A percentile compares a stretch with the other conserved stretches of the same genome.
Conservation (phyloP, 2,113 vertebrate genomes). For the Ardeotis arabs region DNA sequence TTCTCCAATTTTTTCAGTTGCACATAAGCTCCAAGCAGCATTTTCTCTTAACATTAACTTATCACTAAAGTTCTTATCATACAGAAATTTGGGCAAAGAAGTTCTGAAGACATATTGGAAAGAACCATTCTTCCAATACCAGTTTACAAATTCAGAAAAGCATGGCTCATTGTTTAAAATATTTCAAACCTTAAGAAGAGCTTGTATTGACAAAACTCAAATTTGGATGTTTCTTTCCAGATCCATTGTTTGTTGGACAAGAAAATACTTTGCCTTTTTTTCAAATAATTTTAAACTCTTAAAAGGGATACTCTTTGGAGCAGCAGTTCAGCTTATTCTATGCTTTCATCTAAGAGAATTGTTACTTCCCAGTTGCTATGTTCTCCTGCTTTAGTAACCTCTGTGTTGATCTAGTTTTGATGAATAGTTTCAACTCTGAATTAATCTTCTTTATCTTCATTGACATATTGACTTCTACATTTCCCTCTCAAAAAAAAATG, state of each 20-base stretch:
- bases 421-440: background rate
- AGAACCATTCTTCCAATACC: background rate
- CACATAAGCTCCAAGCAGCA: background rate
- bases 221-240: background rate
- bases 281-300: background rate
- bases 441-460: background rate
- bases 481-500: background rate
- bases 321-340: background rate
- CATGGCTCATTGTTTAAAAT: background rate
- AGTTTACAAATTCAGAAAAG: background rate
- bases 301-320: background rate
- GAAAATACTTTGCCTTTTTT: background rate
- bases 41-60: background rate
- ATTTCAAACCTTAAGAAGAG: background rate
- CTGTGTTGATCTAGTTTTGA: background rate
- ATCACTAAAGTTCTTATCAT: background rate
- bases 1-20: background rate
- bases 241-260: background rate
- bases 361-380: background rate
- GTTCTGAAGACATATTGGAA: background rate
- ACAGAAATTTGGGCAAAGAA: background rate
- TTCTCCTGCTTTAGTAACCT: background rate
- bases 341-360: background rate
- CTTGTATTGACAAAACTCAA: background rate
- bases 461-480: background rate